These are phyloP conservation scores for Burhinus bistriatus DNA, from an alignment of 2,113 vertebrate species.

Conservation along the genomic window DNA sequence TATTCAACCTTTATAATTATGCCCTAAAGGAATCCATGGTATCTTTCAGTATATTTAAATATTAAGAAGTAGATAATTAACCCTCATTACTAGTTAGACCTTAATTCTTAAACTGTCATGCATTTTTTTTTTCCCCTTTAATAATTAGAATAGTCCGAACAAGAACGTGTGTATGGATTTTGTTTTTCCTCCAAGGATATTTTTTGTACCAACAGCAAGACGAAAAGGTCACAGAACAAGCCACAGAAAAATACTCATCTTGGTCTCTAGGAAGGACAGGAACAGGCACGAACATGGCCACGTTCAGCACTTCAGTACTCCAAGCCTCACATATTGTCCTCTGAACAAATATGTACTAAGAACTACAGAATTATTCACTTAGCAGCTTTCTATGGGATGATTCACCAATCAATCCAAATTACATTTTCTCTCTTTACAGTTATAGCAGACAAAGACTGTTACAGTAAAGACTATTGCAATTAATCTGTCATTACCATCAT, in stretches of 20 bases:
- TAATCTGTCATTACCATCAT: constrained; percentile 62
- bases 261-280: neutral
- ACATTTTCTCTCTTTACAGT: constrained; percentile 49
- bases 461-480: constrained; percentile 53
- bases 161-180: neutral
- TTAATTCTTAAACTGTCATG: neutral
- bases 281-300: neutral
- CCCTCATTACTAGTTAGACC: neutral
- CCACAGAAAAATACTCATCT: neutral
- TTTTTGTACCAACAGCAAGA: neutral
- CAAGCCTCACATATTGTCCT: neutral
- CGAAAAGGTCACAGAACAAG: neutral
- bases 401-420: constrained; percentile 57
- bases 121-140: neutral
- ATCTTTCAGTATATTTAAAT: neutral
- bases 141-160: neutral
- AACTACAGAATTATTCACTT: constrained; percentile 21
- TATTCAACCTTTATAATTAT: neutral
- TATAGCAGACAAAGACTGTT: constrained; percentile 50
- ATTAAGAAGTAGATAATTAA: neutral
- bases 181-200: neutral
- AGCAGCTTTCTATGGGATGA: constrained; percentile 36
- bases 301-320: neutral
- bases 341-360: neutral
- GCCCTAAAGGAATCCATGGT: neutral